phyloP scores from a whole-genome alignment of 2,797 vertebrate species.

The Harpagifer antarcticus region DNA sequence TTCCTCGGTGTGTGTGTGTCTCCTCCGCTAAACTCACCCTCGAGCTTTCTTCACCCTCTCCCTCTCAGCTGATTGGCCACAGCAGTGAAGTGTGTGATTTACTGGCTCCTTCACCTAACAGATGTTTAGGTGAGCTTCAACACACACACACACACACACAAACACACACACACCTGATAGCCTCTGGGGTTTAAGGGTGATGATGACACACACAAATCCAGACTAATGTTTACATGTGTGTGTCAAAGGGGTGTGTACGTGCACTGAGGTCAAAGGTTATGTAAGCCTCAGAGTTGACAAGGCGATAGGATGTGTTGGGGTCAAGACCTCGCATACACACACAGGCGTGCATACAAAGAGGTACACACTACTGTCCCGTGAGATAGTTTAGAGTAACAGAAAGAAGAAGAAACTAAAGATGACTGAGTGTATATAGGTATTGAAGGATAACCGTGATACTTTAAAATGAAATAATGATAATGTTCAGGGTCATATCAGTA shows the following conservation, averaged over 20 bases:
- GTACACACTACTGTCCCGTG: conserved; percentile 11
- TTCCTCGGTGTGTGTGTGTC: conserved; percentile 46
- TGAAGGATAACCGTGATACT: too few species aligned
- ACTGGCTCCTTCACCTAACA: conserved; percentile 71
- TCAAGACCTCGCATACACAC: conserved; percentile 41
- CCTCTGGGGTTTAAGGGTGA: conserved; percentile 41
- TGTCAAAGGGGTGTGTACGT: conserved; percentile 30
- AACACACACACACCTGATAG: conserved; percentile 39
- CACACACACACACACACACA: conserved; percentile 1
- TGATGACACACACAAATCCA: conserved; percentile 32
- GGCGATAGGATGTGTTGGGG: conserved; percentile 66
- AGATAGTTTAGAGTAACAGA: conserved; percentile 5
- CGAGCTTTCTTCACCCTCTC: conserved; percentile 45
- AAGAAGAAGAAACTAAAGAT: conserved; percentile 16
- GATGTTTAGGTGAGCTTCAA: conserved; percentile 69
- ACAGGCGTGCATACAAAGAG: conserved; percentile 9
- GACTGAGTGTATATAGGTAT: conserved; percentile 1
- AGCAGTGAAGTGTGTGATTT: conserved; percentile 71
- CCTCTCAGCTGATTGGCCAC: conserved; percentile 73
- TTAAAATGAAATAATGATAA: too few species aligned
- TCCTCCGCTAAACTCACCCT: conserved; percentile 49
- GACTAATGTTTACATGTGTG: conserved; percentile 39
- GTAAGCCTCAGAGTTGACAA: conserved; percentile 69
- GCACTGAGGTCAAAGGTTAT: conserved; percentile 72
- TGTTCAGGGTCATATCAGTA: too few species aligned